These are phyloP conservation scores for Araneus ventricosus DNA, from an alignment of 1,140 invertebrate genomes.

Conservation along the genomic window DNA sequence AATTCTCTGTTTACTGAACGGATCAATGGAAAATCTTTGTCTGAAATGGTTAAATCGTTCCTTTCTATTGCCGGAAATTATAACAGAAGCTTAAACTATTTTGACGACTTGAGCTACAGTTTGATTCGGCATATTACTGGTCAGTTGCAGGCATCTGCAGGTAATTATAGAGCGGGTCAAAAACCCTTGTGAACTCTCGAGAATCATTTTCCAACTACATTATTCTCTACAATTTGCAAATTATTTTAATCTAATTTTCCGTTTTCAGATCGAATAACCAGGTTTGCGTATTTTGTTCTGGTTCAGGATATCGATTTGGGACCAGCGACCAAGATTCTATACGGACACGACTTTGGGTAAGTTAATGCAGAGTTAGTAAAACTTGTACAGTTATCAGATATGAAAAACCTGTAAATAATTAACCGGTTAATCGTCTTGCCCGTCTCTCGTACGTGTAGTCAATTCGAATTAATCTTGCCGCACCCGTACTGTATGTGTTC, in stretches of 20 bases:
- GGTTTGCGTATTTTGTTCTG: constrained; percentile 54
- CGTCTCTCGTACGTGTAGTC: too few relatives aligned
- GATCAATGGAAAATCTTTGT: constrained; percentile 35
- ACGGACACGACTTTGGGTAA: constrained; percentile 2
- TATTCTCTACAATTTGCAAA: too few relatives aligned
- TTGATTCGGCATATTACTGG: background rate
- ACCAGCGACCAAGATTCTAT: constrained; percentile 32
- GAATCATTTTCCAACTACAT: background rate
- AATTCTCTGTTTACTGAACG: constrained; percentile 1
- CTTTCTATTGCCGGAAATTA: background rate
- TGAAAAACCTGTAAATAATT: too few relatives aligned
- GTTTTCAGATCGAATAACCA: constrained; percentile 52
- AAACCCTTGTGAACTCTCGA: background rate
- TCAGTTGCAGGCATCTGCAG: background rate
- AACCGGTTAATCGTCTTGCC: too few relatives aligned
- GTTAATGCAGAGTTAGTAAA: background rate
- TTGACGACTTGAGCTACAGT: background rate
- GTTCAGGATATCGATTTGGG: constrained; percentile 58
- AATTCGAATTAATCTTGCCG: too few relatives aligned
- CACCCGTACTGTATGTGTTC: too few relatives aligned
- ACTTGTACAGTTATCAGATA: too few relatives aligned
- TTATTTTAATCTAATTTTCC: too few relatives aligned
- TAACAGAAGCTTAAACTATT: background rate
- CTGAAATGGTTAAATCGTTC: background rate
- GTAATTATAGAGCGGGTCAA: background rate